Base-by-base conservation (phyloP, 2,888 invertebrate genomes). In the Colletes collaris region DNA sequence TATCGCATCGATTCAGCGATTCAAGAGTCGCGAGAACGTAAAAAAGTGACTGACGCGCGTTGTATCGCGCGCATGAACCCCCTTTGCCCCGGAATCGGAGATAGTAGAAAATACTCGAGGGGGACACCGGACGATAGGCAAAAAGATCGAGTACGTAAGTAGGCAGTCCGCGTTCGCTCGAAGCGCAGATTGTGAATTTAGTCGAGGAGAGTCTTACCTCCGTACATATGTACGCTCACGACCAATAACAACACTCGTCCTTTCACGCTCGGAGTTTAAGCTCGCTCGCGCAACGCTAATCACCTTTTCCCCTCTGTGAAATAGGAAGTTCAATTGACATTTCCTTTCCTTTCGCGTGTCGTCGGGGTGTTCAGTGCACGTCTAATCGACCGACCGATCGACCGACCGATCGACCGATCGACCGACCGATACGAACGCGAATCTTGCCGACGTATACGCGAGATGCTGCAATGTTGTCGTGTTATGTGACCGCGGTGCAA, bases 401-500 rank as follows among this genome's bases (percentile, higher is more conserved):
- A 55, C 16, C 27, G 40, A 40, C 0, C 8, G 52, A 10, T 44
- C 49, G 44, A 55, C 16, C 27, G 40, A 40, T 0, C 8, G 52
- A 10, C 27, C 40, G 44, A 56, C 11, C 27, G 40, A 40, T 1
- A 55, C 49, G 52, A 37, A 19, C n/a, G 5, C 4, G 11, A 16
- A 46, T 46, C 44, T 46, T 8, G 44, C 44, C 8, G 10, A 46
- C 44, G 4, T 4, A 40, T 40, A 27, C 27, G 27, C 27, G 27
- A 27, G 27, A 27, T 40, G 40, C 40, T 6, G 6, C 40, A 35
- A 91, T 91, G 91, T 86, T 91, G 58, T 88, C 90, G 67, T 90
- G 89, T 77, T 89, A 90, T 79, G 77, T 90, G 78, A 88, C 90
- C 46, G 90, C 91, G 27, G 78, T 90, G 50, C 91, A 89, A 59